Conservation (phyloP, 2,797 vertebrate genomes). For the Schizothorax lantsangensis region DNA sequence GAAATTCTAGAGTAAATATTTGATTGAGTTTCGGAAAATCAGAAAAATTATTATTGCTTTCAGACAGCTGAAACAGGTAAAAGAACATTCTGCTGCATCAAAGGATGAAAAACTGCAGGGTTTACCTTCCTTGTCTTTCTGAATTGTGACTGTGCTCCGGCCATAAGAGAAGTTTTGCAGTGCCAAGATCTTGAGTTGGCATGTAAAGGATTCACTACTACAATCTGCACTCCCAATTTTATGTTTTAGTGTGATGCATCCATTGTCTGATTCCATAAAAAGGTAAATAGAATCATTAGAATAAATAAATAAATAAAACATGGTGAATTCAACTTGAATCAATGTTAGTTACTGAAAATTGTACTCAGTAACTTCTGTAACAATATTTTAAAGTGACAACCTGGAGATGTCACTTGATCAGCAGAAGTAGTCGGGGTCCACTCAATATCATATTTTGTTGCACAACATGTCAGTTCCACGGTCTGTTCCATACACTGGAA, state of each 20-base stretch:
- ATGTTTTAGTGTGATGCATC: slow-evolving; percentile 57
- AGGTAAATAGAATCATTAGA: neutral
- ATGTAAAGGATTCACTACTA: slow-evolving; percentile 36
- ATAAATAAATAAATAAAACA: neutral
- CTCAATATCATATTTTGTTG: slow-evolving; percentile 11
- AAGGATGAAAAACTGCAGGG: neutral
- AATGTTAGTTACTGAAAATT: neutral
- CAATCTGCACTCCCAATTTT: accelerated
- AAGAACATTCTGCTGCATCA: neutral
- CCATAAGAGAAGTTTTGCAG: neutral
- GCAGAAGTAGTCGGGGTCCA: slow-evolving; percentile 52
- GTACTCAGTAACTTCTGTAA: neutral
- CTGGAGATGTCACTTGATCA: slow-evolving; percentile 1
- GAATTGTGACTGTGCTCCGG: neutral
- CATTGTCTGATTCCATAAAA: slow-evolving; percentile 2
- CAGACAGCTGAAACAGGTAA: neutral
- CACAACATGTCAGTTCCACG: slow-evolving; percentile 65
- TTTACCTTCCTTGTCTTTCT: neutral
- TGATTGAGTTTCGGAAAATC: accelerated
- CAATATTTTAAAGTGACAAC: neutral
- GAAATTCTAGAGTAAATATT: slow-evolving; percentile 25
- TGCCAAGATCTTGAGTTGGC: slow-evolving; percentile 31
- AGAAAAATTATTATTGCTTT: neutral
- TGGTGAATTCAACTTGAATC: neutral
- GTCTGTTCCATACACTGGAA: slow-evolving; percentile 16